Evolutionary conservation across 1,140 invertebrate genomes (phyloP), one percentile per base, ranked within the genome.

Genomic region (Centruroides vittatus): DNA sequence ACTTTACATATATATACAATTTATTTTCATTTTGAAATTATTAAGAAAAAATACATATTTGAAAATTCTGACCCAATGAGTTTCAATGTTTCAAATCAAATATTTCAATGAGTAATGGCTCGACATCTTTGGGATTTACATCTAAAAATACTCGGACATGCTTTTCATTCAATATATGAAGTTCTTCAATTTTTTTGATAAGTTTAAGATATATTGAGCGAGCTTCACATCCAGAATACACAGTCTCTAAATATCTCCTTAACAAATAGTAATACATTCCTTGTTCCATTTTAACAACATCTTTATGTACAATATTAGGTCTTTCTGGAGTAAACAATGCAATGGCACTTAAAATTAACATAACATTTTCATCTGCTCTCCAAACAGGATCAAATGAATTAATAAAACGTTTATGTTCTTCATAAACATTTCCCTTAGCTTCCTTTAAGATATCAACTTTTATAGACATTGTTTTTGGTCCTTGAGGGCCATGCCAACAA

Each of bases 181-280:
- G 78, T 71, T 94, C 89, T 46, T 85, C 81, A 67, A 94, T 85
- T 74, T 91, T 92, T 71, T 87, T 84, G 57, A 93, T 88, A 47
- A 95, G 78, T 67, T 89, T 86, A 11, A 92, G 77, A 78, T 92
- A 94, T 49, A 84, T 83, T 8, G 84, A 84, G 68, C 85, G 84
- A 0, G 90, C 89, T 70, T 92, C 87, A 71, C 88, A 91, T 11
- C 84, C 85, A 0, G 84, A 80, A 73, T 87, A 87, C 36, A 85
- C 78, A 66, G 86, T 87, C 71, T 93, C 88, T 55, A 94, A 73
- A 74, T 93, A 94, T 53, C 88, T 79, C 67, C 86, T 77, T 5
- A 94, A 77, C 62, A 94, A 82, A 74, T 88, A 88, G 72, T 89
- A 90, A 73, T 93, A 94, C 8, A 88, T 88, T 75, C 92, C 88